Evolutionary conservation across 2,113 vertebrate genomes (phyloP).

Genomic region (Elephantulus edwardii): DNA sequence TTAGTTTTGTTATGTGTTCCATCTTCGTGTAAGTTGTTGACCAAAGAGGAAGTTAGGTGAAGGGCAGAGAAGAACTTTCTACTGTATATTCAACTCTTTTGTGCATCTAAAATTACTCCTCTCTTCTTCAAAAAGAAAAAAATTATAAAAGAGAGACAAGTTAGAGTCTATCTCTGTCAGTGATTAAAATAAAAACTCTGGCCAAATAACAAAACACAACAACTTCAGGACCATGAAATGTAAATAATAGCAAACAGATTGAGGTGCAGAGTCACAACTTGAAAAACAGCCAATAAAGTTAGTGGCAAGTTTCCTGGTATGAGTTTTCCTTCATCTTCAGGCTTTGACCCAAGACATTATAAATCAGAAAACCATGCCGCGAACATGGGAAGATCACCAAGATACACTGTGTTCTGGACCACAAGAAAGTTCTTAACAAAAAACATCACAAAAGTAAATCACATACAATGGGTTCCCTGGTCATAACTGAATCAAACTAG

Average conservation of each 20-base stretch:
- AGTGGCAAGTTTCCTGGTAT: background rate
- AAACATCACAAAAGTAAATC: background rate
- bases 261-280: background rate
- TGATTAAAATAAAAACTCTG: background rate
- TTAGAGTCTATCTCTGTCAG: background rate
- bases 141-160: background rate
- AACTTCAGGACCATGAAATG: background rate
- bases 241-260: background rate
- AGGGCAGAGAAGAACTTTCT: background rate
- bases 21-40: background rate
- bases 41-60: background rate
- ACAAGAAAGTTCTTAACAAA: background rate
- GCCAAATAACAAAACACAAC: background rate
- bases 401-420: background rate
- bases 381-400: background rate
- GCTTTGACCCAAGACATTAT: background rate
- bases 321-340: background rate
- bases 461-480: background rate
- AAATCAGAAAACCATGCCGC: background rate
- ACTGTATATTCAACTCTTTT: background rate
- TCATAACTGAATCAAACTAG: background rate
- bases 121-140: background rate
- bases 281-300: background rate
- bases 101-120: slow-evolving; percentile 13
- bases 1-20: background rate